Evolutionary conservation across 2,797 vertebrate genomes (phyloP).

Genomic region (Falco naumanni): DNA sequence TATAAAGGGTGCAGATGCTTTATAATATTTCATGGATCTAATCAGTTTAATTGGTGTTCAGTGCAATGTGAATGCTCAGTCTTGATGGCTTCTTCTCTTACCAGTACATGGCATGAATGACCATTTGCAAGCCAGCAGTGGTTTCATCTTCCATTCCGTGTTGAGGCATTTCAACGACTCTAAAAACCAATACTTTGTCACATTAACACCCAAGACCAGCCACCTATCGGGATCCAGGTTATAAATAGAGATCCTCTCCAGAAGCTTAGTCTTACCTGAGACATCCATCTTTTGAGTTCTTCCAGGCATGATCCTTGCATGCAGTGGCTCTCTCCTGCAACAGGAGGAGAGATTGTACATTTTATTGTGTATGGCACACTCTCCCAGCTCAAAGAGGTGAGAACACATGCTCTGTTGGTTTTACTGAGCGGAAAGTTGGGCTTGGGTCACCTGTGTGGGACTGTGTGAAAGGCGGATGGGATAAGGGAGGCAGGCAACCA

Average conservation of each 20-base stretch:
- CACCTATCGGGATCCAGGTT: neutral
- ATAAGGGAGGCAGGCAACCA: neutral
- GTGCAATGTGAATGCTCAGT: fast-evolving
- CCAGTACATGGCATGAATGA: constrained; percentile 36
- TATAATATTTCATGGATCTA: neutral
- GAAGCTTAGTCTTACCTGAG: constrained; percentile 59
- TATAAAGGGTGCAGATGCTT: neutral
- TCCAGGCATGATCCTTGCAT: neutral
- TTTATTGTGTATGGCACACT: fast-evolving
- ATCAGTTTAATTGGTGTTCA: neutral
- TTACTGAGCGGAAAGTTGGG: fast-evolving
- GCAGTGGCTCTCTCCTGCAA: neutral
- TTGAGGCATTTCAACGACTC: constrained; percentile 51
- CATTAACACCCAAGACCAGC: constrained; percentile 66
- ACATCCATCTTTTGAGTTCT: neutral
- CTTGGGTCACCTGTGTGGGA: neutral
- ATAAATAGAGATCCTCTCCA: constrained; percentile 69
- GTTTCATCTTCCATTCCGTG: constrained; percentile 59
- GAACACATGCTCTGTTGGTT: neutral
- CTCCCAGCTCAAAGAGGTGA: neutral
- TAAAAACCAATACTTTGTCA: constrained; percentile 73
- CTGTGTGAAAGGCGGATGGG: neutral
- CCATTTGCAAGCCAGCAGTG: constrained; percentile 7
- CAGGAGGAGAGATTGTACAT: neutral
- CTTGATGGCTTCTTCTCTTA: neutral